These are phyloP conservation scores for Cyprinodon brontotheroides DNA, from an alignment of 2,113 vertebrate genomes.

Conservation along the genomic window DNA sequence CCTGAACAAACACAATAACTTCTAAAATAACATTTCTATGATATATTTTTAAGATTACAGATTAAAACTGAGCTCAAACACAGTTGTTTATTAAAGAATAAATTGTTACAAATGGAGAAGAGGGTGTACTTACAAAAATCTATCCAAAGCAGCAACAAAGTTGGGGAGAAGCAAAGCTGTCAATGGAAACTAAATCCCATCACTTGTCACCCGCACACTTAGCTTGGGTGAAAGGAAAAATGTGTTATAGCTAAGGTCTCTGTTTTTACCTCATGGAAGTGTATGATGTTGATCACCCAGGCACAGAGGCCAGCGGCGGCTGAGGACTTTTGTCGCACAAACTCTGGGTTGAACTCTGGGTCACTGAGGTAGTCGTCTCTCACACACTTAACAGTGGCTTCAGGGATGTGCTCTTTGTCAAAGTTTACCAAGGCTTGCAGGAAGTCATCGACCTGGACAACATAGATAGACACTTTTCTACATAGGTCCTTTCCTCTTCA, in stretches of 20 bases:
- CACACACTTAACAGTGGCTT: slow-evolving; percentile 72
- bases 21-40: no score
- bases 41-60: neutral
- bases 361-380: slow-evolving; percentile 80
- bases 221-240: neutral
- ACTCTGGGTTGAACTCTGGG: slow-evolving; percentile 82
- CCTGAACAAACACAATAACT: slow-evolving; percentile 43
- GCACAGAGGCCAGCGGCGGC: slow-evolving; percentile 77
- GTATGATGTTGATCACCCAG: slow-evolving; percentile 82
- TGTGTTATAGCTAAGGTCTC: neutral
- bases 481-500: neutral
- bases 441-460: slow-evolving; percentile 75
- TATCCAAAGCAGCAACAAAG: slow-evolving; percentile 76
- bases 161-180: slow-evolving; percentile 52
- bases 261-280: slow-evolving; percentile 74
- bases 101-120: slow-evolving; percentile 3
- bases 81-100: neutral
- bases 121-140: slow-evolving; percentile 84
- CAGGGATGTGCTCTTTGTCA: slow-evolving; percentile 80
- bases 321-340: slow-evolving; percentile 81
- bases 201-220: neutral
- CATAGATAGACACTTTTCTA: neutral
- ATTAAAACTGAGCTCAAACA: neutral
- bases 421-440: slow-evolving; percentile 82
- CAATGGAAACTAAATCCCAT: slow-evolving; percentile 36